phyloP scores from a whole-genome alignment of 2,113 vertebrate genomes.

The Eidolon helvum region DNA sequence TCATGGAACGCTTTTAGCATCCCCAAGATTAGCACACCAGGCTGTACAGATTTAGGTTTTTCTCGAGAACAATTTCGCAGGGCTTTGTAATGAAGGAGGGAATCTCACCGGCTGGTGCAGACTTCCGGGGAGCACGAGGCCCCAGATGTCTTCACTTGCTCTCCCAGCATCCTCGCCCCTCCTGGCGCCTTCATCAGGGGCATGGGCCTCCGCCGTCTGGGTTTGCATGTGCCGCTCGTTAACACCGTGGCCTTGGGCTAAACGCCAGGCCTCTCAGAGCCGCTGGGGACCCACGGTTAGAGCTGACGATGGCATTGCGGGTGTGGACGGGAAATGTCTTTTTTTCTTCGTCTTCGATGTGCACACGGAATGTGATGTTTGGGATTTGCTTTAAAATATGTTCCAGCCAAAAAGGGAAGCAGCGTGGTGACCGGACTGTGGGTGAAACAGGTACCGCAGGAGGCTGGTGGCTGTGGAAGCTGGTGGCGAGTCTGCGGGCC shows the following conservation, averaged over 20 bases:
- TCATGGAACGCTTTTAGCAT: neutral
- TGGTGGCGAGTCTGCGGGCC: rapidly evolving
- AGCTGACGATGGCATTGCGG: neutral
- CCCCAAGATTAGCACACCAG: neutral
- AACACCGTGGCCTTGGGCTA: neutral
- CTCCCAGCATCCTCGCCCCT: neutral
- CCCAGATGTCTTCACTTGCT: neutral
- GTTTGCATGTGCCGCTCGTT: neutral
- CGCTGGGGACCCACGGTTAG: neutral
- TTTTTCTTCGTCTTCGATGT: neutral
- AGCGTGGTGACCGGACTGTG: rapidly evolving
- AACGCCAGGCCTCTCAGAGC: neutral
- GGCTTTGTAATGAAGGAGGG: neutral
- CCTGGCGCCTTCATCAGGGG: neutral
- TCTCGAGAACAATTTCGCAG: neutral
- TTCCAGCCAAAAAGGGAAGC: neutral
- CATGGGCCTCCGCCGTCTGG: too few relatives aligned
- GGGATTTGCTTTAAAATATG: neutral
- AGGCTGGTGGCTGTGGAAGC: neutral
- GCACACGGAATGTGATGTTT: neutral
- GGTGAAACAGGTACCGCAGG: neutral
- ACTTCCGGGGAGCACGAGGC: neutral
- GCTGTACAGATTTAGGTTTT: too few relatives aligned
- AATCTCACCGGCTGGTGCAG: neutral
- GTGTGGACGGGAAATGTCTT: neutral